phyloP scores from a whole-genome alignment of 2,113 vertebrate genomes.

The Petrocephalus zakoni region DNA sequence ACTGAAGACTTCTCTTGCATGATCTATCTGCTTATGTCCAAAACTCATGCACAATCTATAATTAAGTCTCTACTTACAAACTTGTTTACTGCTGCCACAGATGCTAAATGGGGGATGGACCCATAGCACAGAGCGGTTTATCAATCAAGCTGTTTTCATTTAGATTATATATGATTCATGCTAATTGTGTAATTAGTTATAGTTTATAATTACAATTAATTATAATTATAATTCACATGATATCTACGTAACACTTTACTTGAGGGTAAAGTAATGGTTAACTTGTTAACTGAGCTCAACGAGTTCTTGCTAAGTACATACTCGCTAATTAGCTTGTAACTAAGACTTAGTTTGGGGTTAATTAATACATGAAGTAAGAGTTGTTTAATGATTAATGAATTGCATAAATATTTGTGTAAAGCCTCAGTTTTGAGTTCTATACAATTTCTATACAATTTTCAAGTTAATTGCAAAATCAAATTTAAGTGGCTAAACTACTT shows the following conservation, averaged over 20 bases:
- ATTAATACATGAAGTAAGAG: background rate
- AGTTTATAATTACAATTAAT: too few relatives aligned
- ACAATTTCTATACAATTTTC: background rate
- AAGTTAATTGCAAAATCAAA: background rate
- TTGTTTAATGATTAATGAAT: background rate
- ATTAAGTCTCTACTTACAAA: background rate
- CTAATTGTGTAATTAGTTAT: background rate
- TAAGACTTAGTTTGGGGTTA: too few relatives aligned
- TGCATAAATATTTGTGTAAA: background rate
- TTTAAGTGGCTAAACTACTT: background rate
- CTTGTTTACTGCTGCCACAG: background rate
- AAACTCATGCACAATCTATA: background rate
- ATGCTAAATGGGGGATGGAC: background rate
- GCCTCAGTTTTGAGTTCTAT: background rate
- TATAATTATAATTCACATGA: too few relatives aligned
- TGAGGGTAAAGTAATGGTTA: background rate
- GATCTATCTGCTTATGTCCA: background rate
- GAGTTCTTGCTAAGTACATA: too few relatives aligned
- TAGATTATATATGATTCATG: background rate
- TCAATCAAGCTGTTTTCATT: background rate
- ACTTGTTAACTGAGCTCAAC: too few relatives aligned
- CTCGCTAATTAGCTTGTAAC: too few relatives aligned
- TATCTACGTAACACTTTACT: background rate
- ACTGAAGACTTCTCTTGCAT: background rate
- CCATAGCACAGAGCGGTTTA: background rate